Percentiles rank a stretch among this genome's conserved stretches.
These are phyloP conservation scores for Rafetus swinhoei DNA, from an alignment of 2,113 vertebrate genomes.

Conservation along the genomic window DNA sequence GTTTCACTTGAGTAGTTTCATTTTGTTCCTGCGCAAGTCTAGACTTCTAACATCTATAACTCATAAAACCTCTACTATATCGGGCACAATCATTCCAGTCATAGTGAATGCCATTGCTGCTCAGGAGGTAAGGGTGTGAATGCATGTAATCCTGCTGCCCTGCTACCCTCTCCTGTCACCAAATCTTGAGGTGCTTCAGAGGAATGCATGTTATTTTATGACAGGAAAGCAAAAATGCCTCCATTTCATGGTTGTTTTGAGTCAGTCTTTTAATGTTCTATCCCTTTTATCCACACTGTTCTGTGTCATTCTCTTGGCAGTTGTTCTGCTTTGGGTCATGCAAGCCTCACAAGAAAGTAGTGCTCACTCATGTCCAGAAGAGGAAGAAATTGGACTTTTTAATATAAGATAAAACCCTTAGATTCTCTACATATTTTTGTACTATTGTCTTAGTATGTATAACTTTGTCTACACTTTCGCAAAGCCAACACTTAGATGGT, in stretches of 20 bases:
- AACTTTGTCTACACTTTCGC: not conserved
- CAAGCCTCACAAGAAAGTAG: constrained; percentile 20
- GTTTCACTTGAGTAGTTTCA: constrained; percentile 30
- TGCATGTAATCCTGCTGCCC: constrained; percentile 16
- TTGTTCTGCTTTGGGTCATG: constrained; percentile 55
- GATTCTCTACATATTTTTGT: fast-evolving
- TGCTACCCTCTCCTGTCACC: constrained; percentile 36
- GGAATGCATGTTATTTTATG: constrained; percentile 45
- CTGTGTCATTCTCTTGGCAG: constrained; percentile 66
- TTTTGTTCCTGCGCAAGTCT: constrained; percentile 7
- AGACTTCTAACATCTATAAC: constrained; percentile 14
- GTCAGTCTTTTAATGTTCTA: constrained; percentile 65
- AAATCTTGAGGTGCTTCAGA: constrained; percentile 37
- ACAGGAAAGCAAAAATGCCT: constrained; percentile 60
- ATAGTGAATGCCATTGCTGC: not conserved
- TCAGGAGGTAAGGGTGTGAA: not conserved
- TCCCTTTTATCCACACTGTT: constrained; percentile 58
- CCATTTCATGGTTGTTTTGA: constrained; percentile 64
- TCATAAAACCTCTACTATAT: constrained; percentile 14
- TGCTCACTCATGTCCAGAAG: constrained; percentile 30
- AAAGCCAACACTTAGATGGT: not conserved
- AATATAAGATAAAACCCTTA: not conserved
- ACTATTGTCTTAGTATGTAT: fast-evolving
- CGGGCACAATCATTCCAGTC: not conserved
- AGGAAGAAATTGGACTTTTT: not conserved